A percentile compares a stretch with the other conserved stretches of the same genome.
These are phyloP conservation scores for Rhynchonycteris naso DNA, from an alignment of 2,797 vertebrate genomes.

Conservation along the genomic window DNA sequence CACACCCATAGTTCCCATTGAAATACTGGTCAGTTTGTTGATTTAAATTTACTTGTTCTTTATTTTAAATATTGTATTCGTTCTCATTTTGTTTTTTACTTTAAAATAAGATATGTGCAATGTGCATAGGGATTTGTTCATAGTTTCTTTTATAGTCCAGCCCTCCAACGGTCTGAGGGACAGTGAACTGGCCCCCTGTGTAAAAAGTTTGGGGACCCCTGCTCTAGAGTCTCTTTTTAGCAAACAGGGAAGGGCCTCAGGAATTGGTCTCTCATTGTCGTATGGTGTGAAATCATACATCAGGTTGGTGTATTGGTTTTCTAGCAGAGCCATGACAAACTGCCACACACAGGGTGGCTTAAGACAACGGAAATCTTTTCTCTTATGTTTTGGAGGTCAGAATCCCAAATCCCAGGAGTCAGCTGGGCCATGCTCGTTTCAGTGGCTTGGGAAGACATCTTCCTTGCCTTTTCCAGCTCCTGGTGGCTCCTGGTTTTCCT, in stretches of 20 bases:
- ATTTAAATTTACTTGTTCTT: too few relatives aligned
- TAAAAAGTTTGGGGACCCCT: too few relatives aligned
- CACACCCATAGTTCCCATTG: too few relatives aligned
- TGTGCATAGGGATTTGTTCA: too few relatives aligned
- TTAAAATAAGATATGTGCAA: too few relatives aligned
- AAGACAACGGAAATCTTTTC: neutral
- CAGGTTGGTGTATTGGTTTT: neutral
- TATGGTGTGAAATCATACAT: neutral
- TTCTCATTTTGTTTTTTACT: too few relatives aligned
- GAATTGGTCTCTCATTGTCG: neutral
- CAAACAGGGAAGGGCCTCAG: neutral
- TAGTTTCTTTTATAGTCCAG: too few relatives aligned
- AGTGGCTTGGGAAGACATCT: rapidly evolving
- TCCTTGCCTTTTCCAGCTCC: neutral
- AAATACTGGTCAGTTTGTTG: too few relatives aligned
- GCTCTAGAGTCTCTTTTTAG: neutral
- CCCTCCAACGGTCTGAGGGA: too few relatives aligned
- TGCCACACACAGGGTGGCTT: neutral
- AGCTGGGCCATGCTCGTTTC: neutral
- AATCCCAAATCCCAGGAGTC: neutral
- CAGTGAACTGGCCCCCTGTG: too few relatives aligned
- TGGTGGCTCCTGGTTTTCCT: neutral
- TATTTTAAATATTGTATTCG: too few relatives aligned
- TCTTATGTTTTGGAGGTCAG: neutral
- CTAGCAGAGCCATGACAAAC: neutral